Conservation (phyloP, 1,140 invertebrate species). For the Aphaenogaster rudis region DNA sequence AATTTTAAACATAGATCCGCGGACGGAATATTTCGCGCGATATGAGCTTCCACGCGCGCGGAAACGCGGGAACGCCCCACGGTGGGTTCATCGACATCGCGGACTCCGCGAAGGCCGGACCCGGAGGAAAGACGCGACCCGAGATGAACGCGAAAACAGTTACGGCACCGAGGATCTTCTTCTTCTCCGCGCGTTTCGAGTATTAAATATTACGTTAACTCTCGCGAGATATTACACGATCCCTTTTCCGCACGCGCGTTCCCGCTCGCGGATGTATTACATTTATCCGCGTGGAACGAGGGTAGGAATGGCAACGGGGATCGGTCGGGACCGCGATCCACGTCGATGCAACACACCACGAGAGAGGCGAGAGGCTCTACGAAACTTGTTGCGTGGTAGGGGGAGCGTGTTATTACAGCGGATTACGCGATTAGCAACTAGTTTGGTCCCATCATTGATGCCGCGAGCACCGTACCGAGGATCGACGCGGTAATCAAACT, state of each 20-base stretch:
- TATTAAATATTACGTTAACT: conserved; percentile 60
- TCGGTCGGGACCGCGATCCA: neutral
- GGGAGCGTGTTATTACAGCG: conserved; percentile 48
- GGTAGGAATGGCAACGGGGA: neutral
- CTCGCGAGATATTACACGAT: neutral
- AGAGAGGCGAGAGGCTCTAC: neutral
- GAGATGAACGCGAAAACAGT: conserved; percentile 29
- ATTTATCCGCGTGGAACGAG: conserved; percentile 25
- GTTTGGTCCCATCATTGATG: conserved; percentile 60
- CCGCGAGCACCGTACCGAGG: conserved; percentile 46
- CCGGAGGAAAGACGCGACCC: neutral
- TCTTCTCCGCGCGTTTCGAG: neutral
- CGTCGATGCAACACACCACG: neutral
- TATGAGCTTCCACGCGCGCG: conserved; percentile 2
- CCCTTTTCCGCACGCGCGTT: neutral
- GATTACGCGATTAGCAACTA: conserved; percentile 63
- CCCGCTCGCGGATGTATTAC: conserved; percentile 1
- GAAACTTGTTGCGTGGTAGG: conserved; percentile 51
- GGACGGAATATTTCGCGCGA: conserved; percentile 46
- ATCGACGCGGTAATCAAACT: conserved; percentile 58
- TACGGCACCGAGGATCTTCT: neutral
- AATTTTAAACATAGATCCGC: conserved; percentile 83
- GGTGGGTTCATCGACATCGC: conserved; percentile 45
- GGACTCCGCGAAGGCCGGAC: neutral
- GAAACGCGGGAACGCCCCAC: conserved; percentile 4